Base-by-base conservation (phyloP, 2,113 vertebrate species). In the Anarhynchus alexandrinus region DNA sequence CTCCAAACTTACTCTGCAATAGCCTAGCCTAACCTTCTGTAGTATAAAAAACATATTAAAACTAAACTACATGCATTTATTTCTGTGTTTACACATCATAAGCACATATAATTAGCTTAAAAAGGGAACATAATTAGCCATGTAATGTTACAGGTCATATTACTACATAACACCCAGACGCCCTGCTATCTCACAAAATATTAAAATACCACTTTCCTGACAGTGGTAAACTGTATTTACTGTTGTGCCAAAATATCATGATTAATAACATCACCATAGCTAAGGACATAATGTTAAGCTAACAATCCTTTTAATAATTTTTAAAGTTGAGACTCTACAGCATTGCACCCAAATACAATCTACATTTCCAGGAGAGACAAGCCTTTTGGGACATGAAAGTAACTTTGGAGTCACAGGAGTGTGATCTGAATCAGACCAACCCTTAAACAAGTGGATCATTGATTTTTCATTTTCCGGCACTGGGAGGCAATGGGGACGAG, bases 21-120 rank as follows among this genome's bases (percentile, higher is more conserved):
- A 85, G 87, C 66, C 26, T 77, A 80, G 84, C 8, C 74, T 95
- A 91, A 89, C 94, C 95, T 95, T 95, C 89, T 61, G 86, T 38
- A 85, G 65, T 47, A 93, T 66, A 49, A 82, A 86, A 93, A 91
- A 71, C 80, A 51, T 22, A 96, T 85, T 80, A 95, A 89, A 91
- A 82, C 89, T 85, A 81, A 97, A 96, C 82, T 80, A 72, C 62
- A 47, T 49, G 76, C 34, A 93, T 95, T 90, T 96, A 91, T 94
- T 95, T 87, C 74, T 90, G 40, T 93, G 94, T 96, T 97, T 95
- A 93, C 83, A 87, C n/a, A 90, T 15, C 55, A 92, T 32, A 94
- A 95, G 58, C 66, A 79, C 15, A 62, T 54, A 80, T 51, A 94
- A 95, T 94, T 89, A 94, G n/a, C 78, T 90, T 27, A 13, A 82